phyloP scores from a whole-genome alignment of 2,797 vertebrate genomes.

The Phrynocephalus vlangalii region DNA sequence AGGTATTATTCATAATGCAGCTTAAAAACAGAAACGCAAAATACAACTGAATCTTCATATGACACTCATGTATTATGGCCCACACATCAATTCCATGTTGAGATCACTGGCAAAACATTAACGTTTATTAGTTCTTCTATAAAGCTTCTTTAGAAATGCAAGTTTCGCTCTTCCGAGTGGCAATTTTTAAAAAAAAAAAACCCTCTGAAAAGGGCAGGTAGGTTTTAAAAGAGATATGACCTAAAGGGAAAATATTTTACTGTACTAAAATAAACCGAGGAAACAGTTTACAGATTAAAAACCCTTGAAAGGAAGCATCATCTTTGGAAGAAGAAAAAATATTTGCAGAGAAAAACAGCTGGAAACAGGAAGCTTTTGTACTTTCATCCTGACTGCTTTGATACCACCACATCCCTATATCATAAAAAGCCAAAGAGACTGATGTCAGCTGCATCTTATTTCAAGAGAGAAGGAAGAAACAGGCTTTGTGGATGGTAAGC shows the following conservation, averaged over 20 bases:
- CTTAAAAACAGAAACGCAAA: background rate
- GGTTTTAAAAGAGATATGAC: conserved; percentile 73
- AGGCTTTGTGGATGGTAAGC: conserved; percentile 30
- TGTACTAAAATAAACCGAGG: conserved; percentile 73
- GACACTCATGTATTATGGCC: background rate
- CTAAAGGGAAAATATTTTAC: conserved; percentile 78
- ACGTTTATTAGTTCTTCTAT: conserved; percentile 68
- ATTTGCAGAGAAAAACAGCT: conserved; percentile 75
- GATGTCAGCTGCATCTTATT: conserved; percentile 66
- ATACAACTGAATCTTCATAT: background rate
- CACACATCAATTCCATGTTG: conserved; percentile 35
- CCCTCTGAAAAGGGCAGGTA: conserved; percentile 72
- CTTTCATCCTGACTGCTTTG: conserved; percentile 78
- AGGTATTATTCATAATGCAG: background rate
- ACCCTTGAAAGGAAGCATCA: conserved; percentile 75
- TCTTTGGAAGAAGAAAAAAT: conserved; percentile 58
- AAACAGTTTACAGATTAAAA: conserved; percentile 79
- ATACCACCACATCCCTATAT: conserved; percentile 65
- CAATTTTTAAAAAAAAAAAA: conserved; percentile 55
- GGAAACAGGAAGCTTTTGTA: conserved; percentile 78
- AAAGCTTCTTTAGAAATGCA: conserved; percentile 71
- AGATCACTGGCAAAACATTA: conserved; percentile 69
- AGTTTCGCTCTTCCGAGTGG: conserved; percentile 73
- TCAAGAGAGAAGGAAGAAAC: conserved; percentile 29
- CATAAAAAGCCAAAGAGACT: conserved; percentile 70